Base-by-base conservation (phyloP, 2,888 invertebrate genomes). In the Chrysolina haemoptera region DNA sequence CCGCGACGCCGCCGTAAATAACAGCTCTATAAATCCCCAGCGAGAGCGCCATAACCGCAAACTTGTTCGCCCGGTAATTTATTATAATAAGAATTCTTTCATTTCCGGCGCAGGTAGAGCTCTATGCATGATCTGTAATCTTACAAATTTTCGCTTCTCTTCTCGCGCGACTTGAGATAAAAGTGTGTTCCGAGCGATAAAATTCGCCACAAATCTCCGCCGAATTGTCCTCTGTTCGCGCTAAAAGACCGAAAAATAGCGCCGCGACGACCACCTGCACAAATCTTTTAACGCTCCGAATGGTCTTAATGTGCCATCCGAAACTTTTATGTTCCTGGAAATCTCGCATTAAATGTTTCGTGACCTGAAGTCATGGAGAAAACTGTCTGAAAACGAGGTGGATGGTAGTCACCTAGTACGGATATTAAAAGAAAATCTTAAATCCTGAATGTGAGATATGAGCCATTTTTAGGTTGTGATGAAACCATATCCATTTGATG, bases 181-280 rank as follows among this genome's bases (percentile, higher is more conserved):
- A 85, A 85, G 84, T 81, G 82, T 83, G 85, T 86, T 87, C 85
- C 85, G 82, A 83, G 80, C 87, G 85, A 86, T 87, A 86, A 86
- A 86, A 81, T 83, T 78, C 82, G 81, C 85, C 85, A 86, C 86
- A 86, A 87, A 87, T 86, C 85, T 86, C 83, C 80, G 80, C 76
- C 79, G 73, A 76, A 76, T 74, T 72, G 76, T 76, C 77, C 75
- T 73, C 73, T 68, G 71, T 73, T 72, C 63, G 80, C 77, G 76
- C 76, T 67, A 73, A 71, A 73, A 70, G 75, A 73, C 75, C 76
- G 70, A 78, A 77, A 82, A 81, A 77, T 74, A 78, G 68, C 76
- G 71, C 70, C 69, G 68, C 73, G 70, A 76, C 71, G 76, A 62
- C 71, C 77, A 80, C 80, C 81, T 81, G 79, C 80, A 79, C 80